These are phyloP conservation scores for Caenorhabditis sp. DNA, from an alignment of 2,888 invertebrate genomes.

Conservation along the genomic window DNA sequence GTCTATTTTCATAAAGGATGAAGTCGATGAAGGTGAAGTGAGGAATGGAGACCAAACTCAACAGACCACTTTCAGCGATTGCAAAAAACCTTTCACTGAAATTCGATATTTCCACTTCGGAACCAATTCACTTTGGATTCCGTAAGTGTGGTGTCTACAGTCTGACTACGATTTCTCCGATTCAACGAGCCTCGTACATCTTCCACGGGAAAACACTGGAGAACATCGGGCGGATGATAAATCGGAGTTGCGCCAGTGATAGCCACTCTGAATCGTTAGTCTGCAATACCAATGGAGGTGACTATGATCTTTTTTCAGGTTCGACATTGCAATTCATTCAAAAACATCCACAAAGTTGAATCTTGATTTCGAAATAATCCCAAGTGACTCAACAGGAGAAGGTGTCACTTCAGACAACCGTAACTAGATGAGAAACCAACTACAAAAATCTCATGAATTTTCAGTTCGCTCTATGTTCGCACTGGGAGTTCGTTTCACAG, in stretches of 20 bases:
- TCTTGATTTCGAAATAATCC: background rate
- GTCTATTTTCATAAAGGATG: constrained; percentile 7
- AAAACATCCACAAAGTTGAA: background rate
- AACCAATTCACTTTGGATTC: constrained; percentile 20
- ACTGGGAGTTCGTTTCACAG: background rate
- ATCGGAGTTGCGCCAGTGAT: constrained; percentile 20
- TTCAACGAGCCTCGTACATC: background rate
- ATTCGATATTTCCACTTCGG: background rate
- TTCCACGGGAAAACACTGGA: background rate
- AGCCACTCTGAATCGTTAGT: constrained; percentile 28
- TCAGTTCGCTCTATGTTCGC: constrained; percentile 33
- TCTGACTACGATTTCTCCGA: background rate
- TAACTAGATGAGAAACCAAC: background rate
- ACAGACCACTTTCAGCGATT: constrained; percentile 12
- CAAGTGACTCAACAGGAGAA: background rate
- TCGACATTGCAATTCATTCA: constrained; percentile 36
- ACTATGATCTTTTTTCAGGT: background rate
- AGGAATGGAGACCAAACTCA: too few relatives aligned
- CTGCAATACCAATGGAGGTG: background rate
- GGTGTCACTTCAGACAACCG: background rate
- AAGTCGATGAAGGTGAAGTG: constrained; percentile 20
- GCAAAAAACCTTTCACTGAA: background rate
- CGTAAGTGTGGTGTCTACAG: constrained; percentile 26
- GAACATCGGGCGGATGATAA: constrained; percentile 15
- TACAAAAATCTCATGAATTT: background rate